Base-by-base conservation (phyloP, 2,888 invertebrate species). In the Microplitis deprimator region DNA sequence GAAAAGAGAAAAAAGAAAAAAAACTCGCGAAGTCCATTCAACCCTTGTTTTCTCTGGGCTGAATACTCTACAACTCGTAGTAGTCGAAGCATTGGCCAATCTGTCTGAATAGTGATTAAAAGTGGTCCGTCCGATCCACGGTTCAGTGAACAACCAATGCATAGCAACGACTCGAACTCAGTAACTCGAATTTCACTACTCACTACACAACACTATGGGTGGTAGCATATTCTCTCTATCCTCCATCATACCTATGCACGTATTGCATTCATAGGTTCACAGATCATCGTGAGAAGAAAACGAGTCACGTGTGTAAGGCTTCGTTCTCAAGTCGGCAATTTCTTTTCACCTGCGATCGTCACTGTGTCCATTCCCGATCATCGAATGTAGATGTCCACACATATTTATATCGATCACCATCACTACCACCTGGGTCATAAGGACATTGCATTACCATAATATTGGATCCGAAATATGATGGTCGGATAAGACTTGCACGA, bases 391-490 rank as follows among this genome's bases (percentile, higher is more conserved):
- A 61, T 20, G 20, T 71, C 70, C 75, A 68, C 41, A 61, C n/a
- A 13, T 64, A 77, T 50, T 68, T 73, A 67, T 65, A 70, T 75
- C 69, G 76, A 74, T 59, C 69, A 50, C 13, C 50, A 50, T 50
- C 67, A 61, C 60, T 73, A 10, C 65, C 68, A 71, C 41, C 29
- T 69, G 68, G 17, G 62, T 70, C 70, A 60, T 60, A 76, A 69
- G 62, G 13, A 71, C 68, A 75, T 78, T 69, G 77, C 81, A 87
- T 87, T 87, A 87, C 84, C 87, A 87, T 87, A 86, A 85, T 87
- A 87, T 87, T 86, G 86, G 85, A 85, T 85, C 82, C 79, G 82
- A 85, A 86, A 86, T 85, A 86, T 85, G 83, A 82, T 82, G 82
- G 83, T 82, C 82, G 81, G 82, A 29, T 29, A 77, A 78, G 79